A percentile compares a stretch with the other conserved stretches of the same genome.
phyloP scores from a whole-genome alignment of 2,888 invertebrate species.

The Tipula confusa region DNA sequence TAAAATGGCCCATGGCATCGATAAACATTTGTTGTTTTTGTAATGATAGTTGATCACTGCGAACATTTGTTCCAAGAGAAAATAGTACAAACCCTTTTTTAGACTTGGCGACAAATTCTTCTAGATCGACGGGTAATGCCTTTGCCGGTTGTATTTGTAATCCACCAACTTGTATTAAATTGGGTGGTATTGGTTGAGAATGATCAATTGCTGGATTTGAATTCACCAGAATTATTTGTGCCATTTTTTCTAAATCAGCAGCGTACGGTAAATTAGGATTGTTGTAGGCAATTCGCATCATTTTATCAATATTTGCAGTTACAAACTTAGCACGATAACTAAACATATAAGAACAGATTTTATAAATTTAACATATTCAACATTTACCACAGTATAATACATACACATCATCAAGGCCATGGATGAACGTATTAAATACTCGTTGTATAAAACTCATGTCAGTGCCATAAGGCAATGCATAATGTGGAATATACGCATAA shows the following conservation, averaged over 20 bases:
- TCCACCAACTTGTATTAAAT: conserved; percentile 46
- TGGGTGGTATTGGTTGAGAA: conserved; percentile 44
- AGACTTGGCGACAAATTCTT: conserved; percentile 40
- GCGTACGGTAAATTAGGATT: conserved; percentile 36
- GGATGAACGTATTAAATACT: conserved; percentile 38
- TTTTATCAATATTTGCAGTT: conserved; percentile 37
- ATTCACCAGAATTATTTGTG: conserved; percentile 43
- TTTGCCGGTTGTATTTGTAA: conserved; percentile 43
- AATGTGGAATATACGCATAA: conserved; percentile 40
- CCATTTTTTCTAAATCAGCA: conserved; percentile 37
- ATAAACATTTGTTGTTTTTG: conserved; percentile 38
- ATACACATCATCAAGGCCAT: background rate
- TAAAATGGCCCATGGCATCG: conserved; percentile 40
- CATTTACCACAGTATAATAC: no score
- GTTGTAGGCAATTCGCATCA: conserved; percentile 37
- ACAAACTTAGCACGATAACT: conserved; percentile 36
- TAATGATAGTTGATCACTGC: conserved; percentile 36
- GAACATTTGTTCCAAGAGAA: conserved; percentile 43
- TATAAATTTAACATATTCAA: no score
- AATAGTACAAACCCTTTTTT: conserved; percentile 44
- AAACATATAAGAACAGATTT: no score
- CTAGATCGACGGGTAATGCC: conserved; percentile 37
- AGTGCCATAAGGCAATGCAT: conserved; percentile 34
- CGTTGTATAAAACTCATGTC: conserved; percentile 41
- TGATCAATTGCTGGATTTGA: conserved; percentile 43